phyloP scores from a whole-genome alignment of 2,113 vertebrate species.

The Malurus cyaneus region DNA sequence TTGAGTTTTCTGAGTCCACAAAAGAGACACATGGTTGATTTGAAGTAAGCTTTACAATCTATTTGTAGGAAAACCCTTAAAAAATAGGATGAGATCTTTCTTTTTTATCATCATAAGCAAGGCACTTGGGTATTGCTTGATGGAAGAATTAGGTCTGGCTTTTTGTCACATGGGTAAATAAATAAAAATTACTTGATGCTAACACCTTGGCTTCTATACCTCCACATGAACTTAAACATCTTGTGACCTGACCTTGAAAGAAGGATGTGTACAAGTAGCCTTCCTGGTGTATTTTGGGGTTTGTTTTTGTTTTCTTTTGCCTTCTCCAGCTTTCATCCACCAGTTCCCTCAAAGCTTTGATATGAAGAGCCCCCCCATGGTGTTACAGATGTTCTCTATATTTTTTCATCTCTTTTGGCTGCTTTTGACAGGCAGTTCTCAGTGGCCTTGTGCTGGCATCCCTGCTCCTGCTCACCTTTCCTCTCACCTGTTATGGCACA shows the following conservation, averaged over 20 bases:
- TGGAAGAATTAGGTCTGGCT: not conserved
- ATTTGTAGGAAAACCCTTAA: not conserved
- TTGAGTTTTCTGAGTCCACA: not conserved
- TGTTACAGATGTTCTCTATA: not conserved
- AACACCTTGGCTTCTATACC: not conserved
- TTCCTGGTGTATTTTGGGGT: not conserved
- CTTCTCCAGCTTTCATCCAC: not conserved
- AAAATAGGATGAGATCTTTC: not conserved
- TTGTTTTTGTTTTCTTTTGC: slow-evolving; percentile 10
- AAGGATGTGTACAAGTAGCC: not conserved
- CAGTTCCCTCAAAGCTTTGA: not conserved
- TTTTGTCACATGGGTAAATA: not conserved
- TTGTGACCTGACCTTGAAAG: not conserved
- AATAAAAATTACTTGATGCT: not conserved
- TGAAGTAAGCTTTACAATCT: not conserved
- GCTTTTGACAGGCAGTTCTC: not conserved
- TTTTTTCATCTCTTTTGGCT: not conserved
- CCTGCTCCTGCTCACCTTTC: not conserved
- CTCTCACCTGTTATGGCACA: not conserved
- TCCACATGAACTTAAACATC: not conserved
- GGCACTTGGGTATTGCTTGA: not conserved
- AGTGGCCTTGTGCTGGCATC: not conserved
- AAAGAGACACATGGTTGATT: not conserved
- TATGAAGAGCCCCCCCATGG: not conserved
- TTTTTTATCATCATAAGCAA: not conserved